Conservation (phyloP, 2,888 invertebrate genomes). For the Malachius bipustulatus region DNA sequence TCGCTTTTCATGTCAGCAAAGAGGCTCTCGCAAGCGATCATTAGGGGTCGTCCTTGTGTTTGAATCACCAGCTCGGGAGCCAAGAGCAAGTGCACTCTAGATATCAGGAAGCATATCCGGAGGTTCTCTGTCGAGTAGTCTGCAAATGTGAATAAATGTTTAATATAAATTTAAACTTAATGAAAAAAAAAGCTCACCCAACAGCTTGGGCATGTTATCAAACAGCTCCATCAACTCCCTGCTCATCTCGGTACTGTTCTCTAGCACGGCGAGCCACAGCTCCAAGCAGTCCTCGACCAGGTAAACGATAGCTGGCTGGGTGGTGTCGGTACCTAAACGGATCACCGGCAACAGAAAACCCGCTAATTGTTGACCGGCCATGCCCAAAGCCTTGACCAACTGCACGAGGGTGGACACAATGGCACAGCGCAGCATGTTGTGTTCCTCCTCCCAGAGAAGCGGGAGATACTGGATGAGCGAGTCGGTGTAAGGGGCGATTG, state of each 20-base stretch:
- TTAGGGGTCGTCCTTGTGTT: slow-evolving; percentile 57
- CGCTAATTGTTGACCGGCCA: slow-evolving; percentile 41
- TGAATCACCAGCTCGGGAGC: slow-evolving; percentile 67
- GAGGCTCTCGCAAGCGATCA: slow-evolving; percentile 57
- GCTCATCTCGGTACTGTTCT: slow-evolving; percentile 56
- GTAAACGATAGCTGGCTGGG: slow-evolving; percentile 74
- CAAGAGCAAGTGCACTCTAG: slow-evolving; percentile 69
- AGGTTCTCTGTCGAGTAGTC: slow-evolving; percentile 76
- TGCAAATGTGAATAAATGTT: too few relatives aligned
- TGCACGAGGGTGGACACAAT: slow-evolving; percentile 80
- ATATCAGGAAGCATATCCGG: slow-evolving; percentile 64
- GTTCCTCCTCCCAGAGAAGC: slow-evolving; percentile 75
- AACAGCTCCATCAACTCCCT: slow-evolving; percentile 60
- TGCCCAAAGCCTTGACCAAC: slow-evolving; percentile 62
- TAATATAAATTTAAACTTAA: too few relatives aligned
- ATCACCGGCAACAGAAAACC: slow-evolving; percentile 58
- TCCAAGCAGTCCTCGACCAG: slow-evolving; percentile 85
- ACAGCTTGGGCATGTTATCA: slow-evolving; percentile 58
- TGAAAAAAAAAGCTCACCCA: slow-evolving; percentile 52
- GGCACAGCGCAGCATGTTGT: slow-evolving; percentile 83
- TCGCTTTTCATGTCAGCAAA: slow-evolving; percentile 67
- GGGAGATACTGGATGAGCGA: slow-evolving; percentile 75
- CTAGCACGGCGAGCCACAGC: slow-evolving; percentile 76
- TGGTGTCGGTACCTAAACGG: slow-evolving; percentile 62
- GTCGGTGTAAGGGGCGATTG: slow-evolving; percentile 56